A percentile compares a stretch with the other conserved stretches of the same genome.
Evolutionary conservation across 92 coral and sea anemone genomes (phyloP).

Genomic region (Parazoanthus swiftii): DNA sequence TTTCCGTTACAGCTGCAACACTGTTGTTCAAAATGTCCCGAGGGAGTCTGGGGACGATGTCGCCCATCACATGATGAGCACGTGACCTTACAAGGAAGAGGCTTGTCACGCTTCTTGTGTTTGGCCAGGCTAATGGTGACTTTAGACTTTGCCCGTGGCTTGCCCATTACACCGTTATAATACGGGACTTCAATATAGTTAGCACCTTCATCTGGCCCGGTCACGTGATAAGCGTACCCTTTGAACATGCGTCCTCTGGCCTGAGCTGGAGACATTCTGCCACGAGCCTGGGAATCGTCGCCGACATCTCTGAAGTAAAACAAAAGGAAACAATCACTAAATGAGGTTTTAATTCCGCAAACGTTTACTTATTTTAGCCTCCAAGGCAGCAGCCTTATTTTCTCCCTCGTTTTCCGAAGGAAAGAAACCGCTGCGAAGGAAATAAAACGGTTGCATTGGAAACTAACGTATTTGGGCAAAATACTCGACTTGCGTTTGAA

Average conservation of each 20-base stretch:
- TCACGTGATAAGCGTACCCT: conserved; percentile 19
- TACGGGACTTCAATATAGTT: conserved; percentile 35
- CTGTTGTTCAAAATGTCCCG: conserved; percentile 23
- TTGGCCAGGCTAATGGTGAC: conserved; percentile 20
- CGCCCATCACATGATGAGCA: conserved; percentile 3
- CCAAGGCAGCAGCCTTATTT: no score
- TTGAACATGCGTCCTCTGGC: neutral
- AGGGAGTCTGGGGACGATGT: conserved; percentile 29
- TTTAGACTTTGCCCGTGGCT: conserved; percentile 25
- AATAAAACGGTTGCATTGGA: no score
- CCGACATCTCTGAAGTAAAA: conserved; percentile 16
- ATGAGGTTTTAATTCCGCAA: neutral
- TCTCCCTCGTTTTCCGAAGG: no score
- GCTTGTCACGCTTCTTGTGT: conserved; percentile 20
- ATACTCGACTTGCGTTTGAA: neutral
- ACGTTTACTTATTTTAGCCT: no score
- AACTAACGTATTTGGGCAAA: neutral
- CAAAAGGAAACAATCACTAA: neutral
- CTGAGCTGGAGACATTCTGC: neutral
- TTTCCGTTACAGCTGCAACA: neutral
- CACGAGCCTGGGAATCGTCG: conserved; percentile 3
- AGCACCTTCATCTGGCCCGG: conserved; percentile 17
- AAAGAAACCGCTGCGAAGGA: no score
- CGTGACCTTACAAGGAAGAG: conserved; percentile 19
- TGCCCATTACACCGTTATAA: conserved; percentile 25